Evolutionary conservation across 2,888 invertebrate species (phyloP).

Genomic region (Lypha dubia): DNA sequence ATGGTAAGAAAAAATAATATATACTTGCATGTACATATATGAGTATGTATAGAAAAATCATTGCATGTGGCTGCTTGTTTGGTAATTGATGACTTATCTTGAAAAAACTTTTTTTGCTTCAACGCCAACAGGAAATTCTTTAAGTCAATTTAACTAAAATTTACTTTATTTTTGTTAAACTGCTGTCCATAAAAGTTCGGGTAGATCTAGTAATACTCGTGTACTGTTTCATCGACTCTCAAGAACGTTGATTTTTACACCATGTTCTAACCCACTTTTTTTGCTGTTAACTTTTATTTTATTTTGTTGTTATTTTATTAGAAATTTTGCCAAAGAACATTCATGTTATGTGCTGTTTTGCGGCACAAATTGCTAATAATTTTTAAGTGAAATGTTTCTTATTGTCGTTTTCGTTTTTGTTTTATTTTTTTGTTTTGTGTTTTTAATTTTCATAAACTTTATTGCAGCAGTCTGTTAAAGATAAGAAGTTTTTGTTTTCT

Average conservation of each 20-base stretch:
- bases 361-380: conserved; percentile 19
- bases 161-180: background rate
- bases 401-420: conserved; percentile 24
- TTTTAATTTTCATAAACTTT: conserved; percentile 28
- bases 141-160: conserved; percentile 33
- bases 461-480: conserved; percentile 64
- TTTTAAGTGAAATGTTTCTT: conserved; percentile 52
- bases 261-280: conserved; percentile 59
- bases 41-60: background rate
- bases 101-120: conserved; percentile 15
- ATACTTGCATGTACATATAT: no score
- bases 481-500: conserved; percentile 58
- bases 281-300: conserved; percentile 9
- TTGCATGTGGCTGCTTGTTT: conserved; percentile 44
- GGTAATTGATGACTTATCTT: conserved; percentile 36
- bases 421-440: conserved; percentile 25
- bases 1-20: conserved; percentile 7
- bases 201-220: background rate
- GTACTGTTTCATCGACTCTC: conserved; percentile 17
- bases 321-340: conserved; percentile 21
- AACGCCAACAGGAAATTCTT: conserved; percentile 38
- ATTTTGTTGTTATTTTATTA: conserved; percentile 36
- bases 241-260: conserved; percentile 14
- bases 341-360: conserved; percentile 19
- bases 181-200: conserved; percentile 52